Evolutionary conservation across 2,888 invertebrate species (phyloP).

Genomic region (Rhyacophila evoluta): DNA sequence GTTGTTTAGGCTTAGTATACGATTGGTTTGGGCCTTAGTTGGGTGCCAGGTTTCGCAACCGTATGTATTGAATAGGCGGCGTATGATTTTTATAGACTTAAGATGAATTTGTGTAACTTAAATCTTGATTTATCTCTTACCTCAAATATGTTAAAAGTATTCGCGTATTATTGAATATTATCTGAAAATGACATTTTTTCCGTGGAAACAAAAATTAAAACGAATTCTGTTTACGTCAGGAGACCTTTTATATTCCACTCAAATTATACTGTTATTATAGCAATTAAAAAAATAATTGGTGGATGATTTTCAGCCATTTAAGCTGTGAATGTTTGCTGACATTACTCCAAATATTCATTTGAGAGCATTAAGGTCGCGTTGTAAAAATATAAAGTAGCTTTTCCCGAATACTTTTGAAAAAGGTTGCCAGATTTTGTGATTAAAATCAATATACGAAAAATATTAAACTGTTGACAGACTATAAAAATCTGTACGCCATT

Average conservation of each 20-base stretch:
- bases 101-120: too few relatives aligned
- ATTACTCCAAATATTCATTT: constrained; percentile 14
- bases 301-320: constrained; percentile 10
- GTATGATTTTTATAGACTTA: too few relatives aligned
- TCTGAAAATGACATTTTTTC: too few relatives aligned
- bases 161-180: too few relatives aligned
- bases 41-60: too few relatives aligned
- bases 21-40: too few relatives aligned
- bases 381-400: constrained; percentile 8
- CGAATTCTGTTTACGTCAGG: neutral
- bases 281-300: constrained; percentile 18
- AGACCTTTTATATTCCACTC: constrained; percentile 1
- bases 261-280: constrained; percentile 3
- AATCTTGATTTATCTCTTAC: too few relatives aligned
- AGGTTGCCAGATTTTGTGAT: neutral
- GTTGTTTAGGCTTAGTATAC: too few relatives aligned
- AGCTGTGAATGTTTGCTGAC: constrained; percentile 18
- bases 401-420: neutral
- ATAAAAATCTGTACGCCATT: too few relatives aligned
- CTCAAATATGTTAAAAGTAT: too few relatives aligned
- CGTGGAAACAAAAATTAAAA: neutral
- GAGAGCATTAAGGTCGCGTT: neutral
- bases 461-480: too few relatives aligned
- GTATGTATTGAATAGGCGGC: too few relatives aligned
- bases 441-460: neutral